Evolutionary conservation across 2,888 invertebrate species (phyloP), one percentile per base, ranked within the genome.

Genomic region (Nephrocerus scutellatus): DNA sequence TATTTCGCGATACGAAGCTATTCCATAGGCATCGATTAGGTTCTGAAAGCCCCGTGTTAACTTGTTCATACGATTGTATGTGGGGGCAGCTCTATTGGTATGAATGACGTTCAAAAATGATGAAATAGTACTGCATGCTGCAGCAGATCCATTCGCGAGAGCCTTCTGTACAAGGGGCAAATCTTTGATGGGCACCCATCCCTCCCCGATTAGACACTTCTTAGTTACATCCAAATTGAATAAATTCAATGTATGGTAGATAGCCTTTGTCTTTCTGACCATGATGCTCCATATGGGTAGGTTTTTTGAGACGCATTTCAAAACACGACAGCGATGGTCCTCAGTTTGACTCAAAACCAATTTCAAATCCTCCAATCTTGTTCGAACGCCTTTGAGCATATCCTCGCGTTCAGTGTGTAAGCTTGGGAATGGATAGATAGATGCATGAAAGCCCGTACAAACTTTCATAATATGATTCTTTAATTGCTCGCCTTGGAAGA

Each of bases 41-140:
- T 79, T 80, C 70, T 96, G 96, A 74, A 95, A 96, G 36, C 90
- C 92, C 49, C 72, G 73, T 0, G 95, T 96, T 70, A 95, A 95
- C 57, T 84, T 85, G 71, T 95, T 95, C 42, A 89, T 86, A 22
- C 88, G 76, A 67, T 90, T 87, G 70, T 82, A 95, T 0, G 96
- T 95, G 2, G 95, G 95, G 21, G 92, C 92, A 54, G 77, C 75
- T 60, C 85, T 86, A 35, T 72, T 70, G 0, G 84, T 80, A 48
- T 84, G 79, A 67, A 95, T 87, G 35, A 88, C 80, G 70, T 95
- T 92, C 57, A 96, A 72, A 70, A 96, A 92, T 6, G 93, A 91
- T 2, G 91, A 87, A 51, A 93, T 88, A 2, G 85, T 83, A 60
- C 89, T 88, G 38, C 92, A 92, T 59, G 81, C 79, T 2, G 77